Percentiles rank a stretch among this genome's conserved stretches.
phyloP scores from a whole-genome alignment of 2,888 invertebrate species.

The Epinotia brunnichana region DNA sequence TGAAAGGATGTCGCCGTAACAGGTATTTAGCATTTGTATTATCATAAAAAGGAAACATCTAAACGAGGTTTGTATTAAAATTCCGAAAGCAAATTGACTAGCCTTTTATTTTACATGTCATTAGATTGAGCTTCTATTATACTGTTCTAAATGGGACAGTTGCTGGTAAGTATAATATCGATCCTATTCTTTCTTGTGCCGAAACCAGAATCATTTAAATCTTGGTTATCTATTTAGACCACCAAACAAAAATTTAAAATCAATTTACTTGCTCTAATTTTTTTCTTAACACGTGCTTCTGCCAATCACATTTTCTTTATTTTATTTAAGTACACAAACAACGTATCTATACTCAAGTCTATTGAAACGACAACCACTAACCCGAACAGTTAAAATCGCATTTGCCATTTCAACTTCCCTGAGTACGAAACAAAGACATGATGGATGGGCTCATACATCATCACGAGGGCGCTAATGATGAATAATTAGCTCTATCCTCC shows the following conservation, averaged over 20 bases:
- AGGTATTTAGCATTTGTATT: constrained; percentile 34
- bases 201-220: too few species aligned
- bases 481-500: constrained; percentile 69
- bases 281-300: not conserved
- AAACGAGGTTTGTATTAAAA: constrained; percentile 11
- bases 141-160: too few species aligned
- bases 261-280: not conserved
- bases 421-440: constrained; percentile 58
- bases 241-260: not conserved
- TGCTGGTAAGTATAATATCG: too few species aligned
- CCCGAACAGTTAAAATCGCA: constrained; percentile 23
- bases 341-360: not conserved
- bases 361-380: constrained; percentile 15
- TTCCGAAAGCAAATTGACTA: constrained; percentile 1
- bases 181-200: too few species aligned
- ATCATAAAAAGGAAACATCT: constrained; percentile 29
- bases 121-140: not conserved
- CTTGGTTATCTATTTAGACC: too few species aligned
- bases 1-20: constrained; percentile 39
- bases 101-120: not conserved
- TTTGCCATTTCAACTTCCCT: constrained; percentile 29
- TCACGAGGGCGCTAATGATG: constrained; percentile 66
- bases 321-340: not conserved
- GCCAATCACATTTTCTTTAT: not conserved
- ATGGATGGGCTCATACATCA: constrained; percentile 66